A percentile compares a stretch with the other conserved stretches of the same genome.
phyloP scores from a whole-genome alignment of 2,888 invertebrate species.

The Leistus spinibarbis region DNA sequence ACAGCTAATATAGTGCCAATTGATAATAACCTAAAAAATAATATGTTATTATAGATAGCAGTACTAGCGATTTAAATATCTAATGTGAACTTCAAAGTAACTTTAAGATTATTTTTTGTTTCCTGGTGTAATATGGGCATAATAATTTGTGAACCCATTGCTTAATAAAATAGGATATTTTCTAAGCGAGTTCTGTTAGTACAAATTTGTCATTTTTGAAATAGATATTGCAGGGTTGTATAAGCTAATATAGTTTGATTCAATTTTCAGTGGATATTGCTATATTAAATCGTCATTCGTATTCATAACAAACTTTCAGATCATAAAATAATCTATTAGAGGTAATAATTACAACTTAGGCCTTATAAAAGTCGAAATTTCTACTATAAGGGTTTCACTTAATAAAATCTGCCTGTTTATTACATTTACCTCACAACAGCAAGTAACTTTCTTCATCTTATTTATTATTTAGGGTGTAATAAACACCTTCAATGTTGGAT shows the following conservation, averaged over 20 bases:
- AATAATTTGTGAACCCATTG: too few species aligned
- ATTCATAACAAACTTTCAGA: background rate
- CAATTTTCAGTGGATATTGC: background rate
- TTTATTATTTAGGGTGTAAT: slow-evolving; percentile 34
- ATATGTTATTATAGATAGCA: too few species aligned
- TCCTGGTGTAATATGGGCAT: too few species aligned
- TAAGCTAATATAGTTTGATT: background rate
- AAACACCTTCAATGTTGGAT: slow-evolving; percentile 36
- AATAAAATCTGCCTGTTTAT: slow-evolving; percentile 17
- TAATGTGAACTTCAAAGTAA: too few species aligned
- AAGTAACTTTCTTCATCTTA: slow-evolving; percentile 30
- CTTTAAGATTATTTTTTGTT: too few species aligned
- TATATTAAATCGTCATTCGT: background rate
- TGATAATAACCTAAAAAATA: too few species aligned
- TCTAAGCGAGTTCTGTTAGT: too few species aligned
- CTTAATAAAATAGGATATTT: too few species aligned
- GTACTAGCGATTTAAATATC: too few species aligned
- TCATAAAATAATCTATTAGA: background rate
- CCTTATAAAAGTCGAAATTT: background rate
- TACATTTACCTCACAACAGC: slow-evolving; percentile 14
- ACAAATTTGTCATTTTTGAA: too few species aligned
- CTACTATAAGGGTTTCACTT: background rate
- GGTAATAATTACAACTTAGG: background rate
- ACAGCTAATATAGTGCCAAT: too few species aligned
- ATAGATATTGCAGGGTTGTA: background rate